Evolutionary conservation across 2,113 vertebrate species (phyloP), one percentile per base, ranked within the genome.

Genomic region (Semicossyphus pulcher): DNA sequence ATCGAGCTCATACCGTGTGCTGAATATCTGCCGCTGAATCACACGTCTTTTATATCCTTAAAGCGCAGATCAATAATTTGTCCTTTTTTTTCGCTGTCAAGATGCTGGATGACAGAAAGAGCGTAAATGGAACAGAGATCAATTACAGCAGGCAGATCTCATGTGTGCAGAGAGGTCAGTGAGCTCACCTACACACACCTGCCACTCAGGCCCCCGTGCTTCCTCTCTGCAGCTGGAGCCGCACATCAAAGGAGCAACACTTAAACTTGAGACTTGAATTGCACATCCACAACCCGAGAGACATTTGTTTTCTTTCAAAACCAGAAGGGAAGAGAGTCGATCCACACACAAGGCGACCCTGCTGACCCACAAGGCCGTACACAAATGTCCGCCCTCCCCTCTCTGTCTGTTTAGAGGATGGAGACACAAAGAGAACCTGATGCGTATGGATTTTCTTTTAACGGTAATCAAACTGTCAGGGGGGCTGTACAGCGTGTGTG

Each of bases 361-460:
- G 72, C 67, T 86, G 87, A 88, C 82, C 82, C 72, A 58, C 28
- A 4, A 76, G 78, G 69, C 69, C 56, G 34, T 64, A 36, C 76
- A 67, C 49, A 48, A 82, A 51, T 81, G 52, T 15, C n/a, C n/a
- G 7, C 31, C 67, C 68, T 73, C 65, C 52, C 39, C 6, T 54
- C 47, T 62, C 72, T 71, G 54, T 78, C 63, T 76, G 77, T 88
- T 87, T 81, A 49, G 79, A 84, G 71, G 69, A 65, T 65, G 42
- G 75, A 78, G 66, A 92, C 78, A 91, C 88, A 91, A 83, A 88
- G 71, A 69, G 31, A 82, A 49, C 62, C 60, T 78, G 91, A 91
- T 88, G 86, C 49, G 49, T 89, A 91, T 92, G 59, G 92, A 91
- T 93, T 93, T 93, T 92, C 86, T 87, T 91, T 91, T 88, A 88